Conservation (phyloP, 2,888 invertebrate species). For the Dasysyrphus albostriatus region DNA sequence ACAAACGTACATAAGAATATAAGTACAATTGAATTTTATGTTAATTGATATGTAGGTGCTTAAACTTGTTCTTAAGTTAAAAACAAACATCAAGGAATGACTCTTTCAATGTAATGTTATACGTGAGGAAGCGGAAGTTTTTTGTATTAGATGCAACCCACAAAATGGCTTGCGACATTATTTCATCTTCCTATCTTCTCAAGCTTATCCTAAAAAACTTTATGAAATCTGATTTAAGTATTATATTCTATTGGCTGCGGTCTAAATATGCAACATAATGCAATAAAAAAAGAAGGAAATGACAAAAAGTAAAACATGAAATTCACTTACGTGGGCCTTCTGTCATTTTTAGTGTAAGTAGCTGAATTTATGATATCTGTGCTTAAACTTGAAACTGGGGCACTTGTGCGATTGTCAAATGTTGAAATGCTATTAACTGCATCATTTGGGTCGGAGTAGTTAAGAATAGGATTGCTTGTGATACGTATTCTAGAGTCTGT, state of each 20-base stretch:
- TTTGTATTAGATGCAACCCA: not conserved
- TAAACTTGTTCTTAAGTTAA: too few species aligned
- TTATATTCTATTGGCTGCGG: not conserved
- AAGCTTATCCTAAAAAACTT: not conserved
- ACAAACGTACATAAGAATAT: too few species aligned
- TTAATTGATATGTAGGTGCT: too few species aligned
- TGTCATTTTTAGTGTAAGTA: conserved; percentile 89
- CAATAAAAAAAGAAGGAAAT: not conserved
- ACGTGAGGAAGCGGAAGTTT: too few species aligned
- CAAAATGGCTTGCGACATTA: too few species aligned
- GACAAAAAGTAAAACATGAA: conserved; percentile 21
- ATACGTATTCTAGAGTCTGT: conserved; percentile 87
- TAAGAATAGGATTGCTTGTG: conserved; percentile 90
- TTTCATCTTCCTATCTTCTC: not conserved
- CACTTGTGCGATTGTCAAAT: conserved; percentile 87
- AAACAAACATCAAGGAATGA: too few species aligned
- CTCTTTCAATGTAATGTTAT: too few species aligned
- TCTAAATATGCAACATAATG: not conserved
- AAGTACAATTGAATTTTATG: too few species aligned
- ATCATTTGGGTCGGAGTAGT: conserved; percentile 88
- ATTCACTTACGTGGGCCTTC: conserved; percentile 77
- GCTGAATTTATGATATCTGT: conserved; percentile 84
- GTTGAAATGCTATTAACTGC: conserved; percentile 86
- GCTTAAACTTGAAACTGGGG: conserved; percentile 77
- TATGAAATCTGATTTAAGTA: not conserved